phyloP scores from a whole-genome alignment of 2,797 vertebrate genomes.

The Pseudocheirus occidentalis region DNA sequence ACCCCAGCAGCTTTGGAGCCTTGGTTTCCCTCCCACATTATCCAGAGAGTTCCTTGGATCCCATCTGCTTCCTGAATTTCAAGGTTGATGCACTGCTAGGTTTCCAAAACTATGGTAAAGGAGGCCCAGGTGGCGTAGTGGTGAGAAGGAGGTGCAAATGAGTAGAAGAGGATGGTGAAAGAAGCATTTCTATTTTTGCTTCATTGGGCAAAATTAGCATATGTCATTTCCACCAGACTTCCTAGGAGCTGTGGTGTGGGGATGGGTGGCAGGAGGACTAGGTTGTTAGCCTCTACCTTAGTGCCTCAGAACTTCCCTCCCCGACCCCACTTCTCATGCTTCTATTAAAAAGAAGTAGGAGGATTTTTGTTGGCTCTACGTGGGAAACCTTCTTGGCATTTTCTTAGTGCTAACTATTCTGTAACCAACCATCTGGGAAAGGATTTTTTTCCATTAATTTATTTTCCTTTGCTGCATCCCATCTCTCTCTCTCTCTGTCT shows the following conservation, averaged over 20 bases:
- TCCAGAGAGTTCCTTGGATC: slow-evolving; percentile 8
- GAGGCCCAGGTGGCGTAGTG: neutral
- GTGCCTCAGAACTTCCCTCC: neutral
- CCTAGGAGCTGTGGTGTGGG: slow-evolving; percentile 24
- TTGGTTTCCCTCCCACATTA: slow-evolving; percentile 6
- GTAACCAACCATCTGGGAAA: slow-evolving; percentile 68
- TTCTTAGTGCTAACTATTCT: slow-evolving; percentile 67
- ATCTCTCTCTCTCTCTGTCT: too few species aligned
- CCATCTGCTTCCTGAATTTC: neutral
- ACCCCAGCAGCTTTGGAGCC: neutral
- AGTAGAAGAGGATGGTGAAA: neutral
- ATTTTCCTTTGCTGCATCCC: neutral
- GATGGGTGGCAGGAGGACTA: slow-evolving; percentile 1
- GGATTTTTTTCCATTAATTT: slow-evolving; percentile 53
- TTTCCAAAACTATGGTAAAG: slow-evolving; percentile 20
- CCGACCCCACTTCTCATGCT: slow-evolving; percentile 12
- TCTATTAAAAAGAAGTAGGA: slow-evolving; percentile 57
- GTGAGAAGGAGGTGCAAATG: slow-evolving; percentile 6
- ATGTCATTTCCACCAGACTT: slow-evolving; percentile 10
- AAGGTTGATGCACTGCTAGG: neutral
- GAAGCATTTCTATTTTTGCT: neutral
- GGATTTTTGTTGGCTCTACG: slow-evolving; percentile 52
- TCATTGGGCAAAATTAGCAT: slow-evolving; percentile 19
- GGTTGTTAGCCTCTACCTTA: neutral
- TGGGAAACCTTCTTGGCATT: slow-evolving; percentile 67